Evolutionary conservation across 2,888 invertebrate species (phyloP).

Genomic region (Stictocephala bisonia): DNA sequence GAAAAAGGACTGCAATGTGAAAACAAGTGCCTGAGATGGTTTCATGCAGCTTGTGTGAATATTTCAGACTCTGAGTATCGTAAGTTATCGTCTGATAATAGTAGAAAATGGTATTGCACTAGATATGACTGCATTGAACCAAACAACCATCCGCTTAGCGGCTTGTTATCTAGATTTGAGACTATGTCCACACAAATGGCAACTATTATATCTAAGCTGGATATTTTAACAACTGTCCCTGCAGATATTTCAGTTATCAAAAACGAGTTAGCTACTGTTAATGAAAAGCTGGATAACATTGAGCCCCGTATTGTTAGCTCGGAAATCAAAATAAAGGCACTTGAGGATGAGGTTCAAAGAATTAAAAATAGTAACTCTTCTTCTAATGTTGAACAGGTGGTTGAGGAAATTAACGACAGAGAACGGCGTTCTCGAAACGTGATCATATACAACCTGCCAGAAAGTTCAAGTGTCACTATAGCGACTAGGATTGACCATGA

Average conservation of each 20-base stretch:
- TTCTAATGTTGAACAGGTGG: not conserved
- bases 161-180: conserved; percentile 1
- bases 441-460: not conserved
- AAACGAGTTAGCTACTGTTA: not conserved
- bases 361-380: not conserved
- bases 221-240: not conserved
- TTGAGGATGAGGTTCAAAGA: not conserved
- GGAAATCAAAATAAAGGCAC: not conserved
- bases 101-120: not conserved
- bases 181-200: conserved; percentile 14
- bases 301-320: conserved; percentile 11
- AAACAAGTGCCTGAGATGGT: conserved; percentile 11
- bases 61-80: not conserved
- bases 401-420: conserved; percentile 1
- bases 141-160: not conserved
- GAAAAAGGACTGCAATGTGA: conserved; percentile 11
- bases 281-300: conserved; percentile 2
- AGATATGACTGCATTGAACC: conserved; percentile 6
- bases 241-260: not conserved
- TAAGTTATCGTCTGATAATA: not conserved
- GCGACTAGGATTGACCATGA: not conserved
- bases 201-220: not conserved
- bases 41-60: conserved; percentile 19
- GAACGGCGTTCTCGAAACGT: conserved; percentile 2
- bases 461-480: not conserved